Conservation (phyloP, 2,113 vertebrate genomes). For the Dasyprocta punctata region DNA sequence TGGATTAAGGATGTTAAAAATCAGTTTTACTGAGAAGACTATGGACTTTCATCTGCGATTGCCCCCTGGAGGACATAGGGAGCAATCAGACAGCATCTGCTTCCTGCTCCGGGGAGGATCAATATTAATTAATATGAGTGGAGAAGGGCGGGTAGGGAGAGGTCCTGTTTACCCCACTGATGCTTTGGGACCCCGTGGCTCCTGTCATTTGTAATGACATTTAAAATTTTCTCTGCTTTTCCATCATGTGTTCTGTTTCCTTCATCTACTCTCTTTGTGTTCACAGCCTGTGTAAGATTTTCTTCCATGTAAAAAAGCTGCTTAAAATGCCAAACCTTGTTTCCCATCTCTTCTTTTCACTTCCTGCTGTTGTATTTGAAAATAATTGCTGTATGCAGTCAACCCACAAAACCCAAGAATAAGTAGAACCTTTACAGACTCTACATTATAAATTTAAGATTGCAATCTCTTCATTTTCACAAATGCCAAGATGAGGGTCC, state of each 20-base stretch:
- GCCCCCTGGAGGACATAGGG: not conserved
- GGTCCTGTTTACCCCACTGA: constrained; percentile 6
- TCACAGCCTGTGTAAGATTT: constrained; percentile 15
- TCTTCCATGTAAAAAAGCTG: constrained; percentile 21
- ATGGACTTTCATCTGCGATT: not conserved
- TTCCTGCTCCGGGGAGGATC: not conserved
- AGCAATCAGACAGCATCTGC: constrained; percentile 19
- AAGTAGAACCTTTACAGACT: constrained; percentile 56
- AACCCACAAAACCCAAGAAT: constrained; percentile 38
- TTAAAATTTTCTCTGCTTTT: constrained; percentile 48
- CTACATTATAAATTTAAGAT: constrained; percentile 70
- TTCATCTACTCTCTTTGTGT: not conserved
- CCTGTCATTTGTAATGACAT: constrained; percentile 64
- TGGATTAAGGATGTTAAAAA: not conserved
- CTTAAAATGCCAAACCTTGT: constrained; percentile 56
- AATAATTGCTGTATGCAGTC: constrained; percentile 55
- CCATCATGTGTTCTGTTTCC: not conserved
- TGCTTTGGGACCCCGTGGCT: not conserved
- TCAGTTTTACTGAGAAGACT: constrained; percentile 23
- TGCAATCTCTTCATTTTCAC: constrained; percentile 62
- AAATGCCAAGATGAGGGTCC: constrained; percentile 39
- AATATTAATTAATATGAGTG: constrained; percentile 53
- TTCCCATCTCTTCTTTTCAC: constrained; percentile 40
- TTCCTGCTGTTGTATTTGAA: constrained; percentile 57
- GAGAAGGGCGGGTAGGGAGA: not conserved